Evolutionary conservation across 2,888 invertebrate genomes (phyloP).

Genomic region (Callosobruchus maculatus): DNA sequence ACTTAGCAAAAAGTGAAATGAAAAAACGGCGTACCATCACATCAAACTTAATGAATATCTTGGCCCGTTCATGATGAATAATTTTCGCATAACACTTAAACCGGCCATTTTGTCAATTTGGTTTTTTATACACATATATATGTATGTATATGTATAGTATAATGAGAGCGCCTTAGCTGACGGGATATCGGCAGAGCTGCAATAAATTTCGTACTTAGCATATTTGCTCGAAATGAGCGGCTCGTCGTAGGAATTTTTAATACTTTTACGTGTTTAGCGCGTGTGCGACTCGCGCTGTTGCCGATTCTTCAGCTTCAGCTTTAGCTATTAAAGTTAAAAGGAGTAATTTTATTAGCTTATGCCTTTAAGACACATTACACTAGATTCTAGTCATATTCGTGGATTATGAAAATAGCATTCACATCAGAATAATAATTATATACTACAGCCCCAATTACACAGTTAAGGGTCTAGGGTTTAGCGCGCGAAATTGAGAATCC

Average conservation of each 20-base stretch:
- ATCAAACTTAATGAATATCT: neutral
- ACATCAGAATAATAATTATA: too few relatives aligned
- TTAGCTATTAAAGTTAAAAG: too few relatives aligned
- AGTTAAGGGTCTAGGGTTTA: too few relatives aligned
- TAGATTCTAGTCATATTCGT: too few relatives aligned
- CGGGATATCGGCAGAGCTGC: neutral
- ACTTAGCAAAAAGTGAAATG: neutral
- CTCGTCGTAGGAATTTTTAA: constrained; percentile 31
- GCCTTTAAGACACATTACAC: too few relatives aligned
- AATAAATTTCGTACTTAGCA: constrained; percentile 16
- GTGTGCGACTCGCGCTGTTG: constrained; percentile 11
- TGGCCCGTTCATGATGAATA: neutral
- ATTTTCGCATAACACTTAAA: neutral
- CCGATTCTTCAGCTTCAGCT: too few relatives aligned
- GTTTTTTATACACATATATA: neutral
- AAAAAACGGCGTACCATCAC: neutral
- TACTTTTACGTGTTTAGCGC: constrained; percentile 31
- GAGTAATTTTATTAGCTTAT: too few relatives aligned
- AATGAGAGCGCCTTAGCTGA: neutral
- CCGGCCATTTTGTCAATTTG: neutral
- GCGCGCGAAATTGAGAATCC: too few relatives aligned
- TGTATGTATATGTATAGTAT: neutral
- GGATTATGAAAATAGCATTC: too few relatives aligned
- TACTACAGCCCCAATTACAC: too few relatives aligned
- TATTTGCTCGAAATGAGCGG: constrained; percentile 22